Percentiles rank a stretch among this genome's conserved stretches.
Evolutionary conservation across 2,113 vertebrate species (phyloP).

Genomic region (Neodontobutis hainanensis): DNA sequence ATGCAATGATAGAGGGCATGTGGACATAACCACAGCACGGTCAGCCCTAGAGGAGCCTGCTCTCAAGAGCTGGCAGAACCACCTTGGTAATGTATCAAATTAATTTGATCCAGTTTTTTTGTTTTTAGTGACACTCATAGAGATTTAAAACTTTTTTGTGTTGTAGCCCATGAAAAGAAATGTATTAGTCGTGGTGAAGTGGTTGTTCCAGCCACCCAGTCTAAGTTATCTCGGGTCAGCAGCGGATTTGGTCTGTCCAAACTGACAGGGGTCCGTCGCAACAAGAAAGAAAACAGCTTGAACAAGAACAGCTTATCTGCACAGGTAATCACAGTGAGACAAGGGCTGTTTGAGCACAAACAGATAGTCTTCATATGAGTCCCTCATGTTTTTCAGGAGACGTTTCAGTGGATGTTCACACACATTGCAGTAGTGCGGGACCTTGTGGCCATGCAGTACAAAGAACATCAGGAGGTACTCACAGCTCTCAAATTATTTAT

Average conservation of each 20-base stretch:
- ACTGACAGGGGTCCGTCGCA: conserved; percentile 91
- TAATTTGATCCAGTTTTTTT: too few species aligned
- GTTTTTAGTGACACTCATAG: too few species aligned
- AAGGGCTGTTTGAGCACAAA: too few species aligned
- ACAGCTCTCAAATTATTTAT: neutral
- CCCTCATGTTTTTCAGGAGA: conserved; percentile 81
- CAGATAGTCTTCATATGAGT: too few species aligned
- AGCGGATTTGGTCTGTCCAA: conserved; percentile 98
- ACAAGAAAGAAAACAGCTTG: conserved; percentile 93
- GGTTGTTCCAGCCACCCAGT: conserved; percentile 86
- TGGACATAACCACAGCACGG: conserved; percentile 88
- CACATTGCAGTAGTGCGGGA: conserved; percentile 97
- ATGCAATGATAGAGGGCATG: conserved; percentile 93
- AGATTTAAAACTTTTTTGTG: too few species aligned
- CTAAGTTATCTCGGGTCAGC: conserved; percentile 95
- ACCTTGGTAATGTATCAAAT: conserved; percentile 80
- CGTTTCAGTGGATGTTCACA: conserved; percentile 99
- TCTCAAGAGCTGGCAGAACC: conserved; percentile 96
- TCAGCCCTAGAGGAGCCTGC: conserved; percentile 92
- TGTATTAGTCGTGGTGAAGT: conserved; percentile 93
- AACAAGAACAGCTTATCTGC: conserved; percentile 93
- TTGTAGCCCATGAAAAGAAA: conserved; percentile 93
- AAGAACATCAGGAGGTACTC: conserved; percentile 94
- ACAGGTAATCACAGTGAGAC: conserved; percentile 79
- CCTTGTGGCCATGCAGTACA: conserved; percentile 95